phyloP scores from a whole-genome alignment of 2,888 invertebrate genomes.

The Cheilosia pagana region DNA sequence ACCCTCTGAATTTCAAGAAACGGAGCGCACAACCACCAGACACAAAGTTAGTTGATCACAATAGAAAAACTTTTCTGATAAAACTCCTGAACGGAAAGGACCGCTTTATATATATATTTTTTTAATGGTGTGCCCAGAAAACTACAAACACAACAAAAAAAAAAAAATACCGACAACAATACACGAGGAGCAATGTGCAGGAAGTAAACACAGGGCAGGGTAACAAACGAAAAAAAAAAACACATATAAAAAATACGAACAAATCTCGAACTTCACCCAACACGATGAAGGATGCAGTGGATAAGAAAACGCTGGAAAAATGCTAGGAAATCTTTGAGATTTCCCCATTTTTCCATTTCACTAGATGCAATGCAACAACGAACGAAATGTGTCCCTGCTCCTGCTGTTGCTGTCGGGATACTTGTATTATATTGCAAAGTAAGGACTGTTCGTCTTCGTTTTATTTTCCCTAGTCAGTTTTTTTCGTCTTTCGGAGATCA shows the following conservation, averaged over 20 bases:
- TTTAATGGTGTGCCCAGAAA: constrained; percentile 71
- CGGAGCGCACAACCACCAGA: constrained; percentile 65
- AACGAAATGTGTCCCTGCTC: constrained; percentile 8
- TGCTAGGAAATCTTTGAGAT: constrained; percentile 60
- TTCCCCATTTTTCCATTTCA: constrained; percentile 70
- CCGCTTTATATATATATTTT: constrained; percentile 64
- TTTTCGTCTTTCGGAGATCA: constrained; percentile 54
- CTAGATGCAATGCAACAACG: constrained; percentile 62
- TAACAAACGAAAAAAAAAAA: background rate
- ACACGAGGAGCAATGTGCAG: constrained; percentile 50
- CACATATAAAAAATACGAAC: constrained; percentile 20
- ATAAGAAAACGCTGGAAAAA: constrained; percentile 50
- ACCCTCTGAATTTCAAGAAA: constrained; percentile 43
- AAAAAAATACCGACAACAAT: constrained; percentile 48
- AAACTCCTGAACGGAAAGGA: constrained; percentile 74
- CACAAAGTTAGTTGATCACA: constrained; percentile 73
- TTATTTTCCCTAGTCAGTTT: constrained; percentile 20
- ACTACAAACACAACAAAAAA: constrained; percentile 61
- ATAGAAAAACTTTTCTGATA: constrained; percentile 75
- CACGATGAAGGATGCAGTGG: constrained; percentile 7
- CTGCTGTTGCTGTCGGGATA: constrained; percentile 10
- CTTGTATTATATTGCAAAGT: constrained; percentile 37
- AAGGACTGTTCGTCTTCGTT: constrained; percentile 34
- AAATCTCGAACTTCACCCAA: constrained; percentile 47
- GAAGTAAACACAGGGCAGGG: constrained; percentile 57